Evolutionary conservation across 2,888 invertebrate genomes (phyloP).

Genomic region (Drosophila anomalata): DNA sequence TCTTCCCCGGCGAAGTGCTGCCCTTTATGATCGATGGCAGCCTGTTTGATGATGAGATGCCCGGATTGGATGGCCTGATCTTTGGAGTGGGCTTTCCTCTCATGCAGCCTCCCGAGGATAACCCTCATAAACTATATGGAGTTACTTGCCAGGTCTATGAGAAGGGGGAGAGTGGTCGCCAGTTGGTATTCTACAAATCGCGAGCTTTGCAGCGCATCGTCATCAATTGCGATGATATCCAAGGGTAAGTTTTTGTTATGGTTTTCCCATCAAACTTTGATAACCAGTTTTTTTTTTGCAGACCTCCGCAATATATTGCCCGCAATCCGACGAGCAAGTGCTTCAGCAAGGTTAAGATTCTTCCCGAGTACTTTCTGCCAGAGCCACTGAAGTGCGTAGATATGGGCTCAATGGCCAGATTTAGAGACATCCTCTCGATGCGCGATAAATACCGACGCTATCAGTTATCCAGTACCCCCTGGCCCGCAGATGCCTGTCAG

Average conservation of each 20-base stretch:
- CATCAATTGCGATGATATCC: conserved; percentile 74
- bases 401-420: conserved; percentile 84
- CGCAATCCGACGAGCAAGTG: conserved; percentile 83
- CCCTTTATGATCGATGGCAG: conserved; percentile 87
- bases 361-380: conserved; percentile 87
- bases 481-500: conserved; percentile 88
- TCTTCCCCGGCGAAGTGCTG: conserved; percentile 92
- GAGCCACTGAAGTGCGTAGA: conserved; percentile 85
- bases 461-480: conserved; percentile 86
- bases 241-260: conserved; percentile 65
- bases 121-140: conserved; percentile 72
- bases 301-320: conserved; percentile 79
- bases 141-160: conserved; percentile 84
- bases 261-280: not conserved
- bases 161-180: conserved; percentile 78
- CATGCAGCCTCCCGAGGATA: conserved; percentile 64
- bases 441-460: conserved; percentile 76
- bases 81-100: conserved; percentile 83
- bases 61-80: conserved; percentile 76
- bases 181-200: conserved; percentile 87
- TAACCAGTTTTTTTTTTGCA: conserved; percentile 32
- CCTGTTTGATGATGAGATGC: conserved; percentile 77
- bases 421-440: conserved; percentile 82
- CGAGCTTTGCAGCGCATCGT: conserved; percentile 91
- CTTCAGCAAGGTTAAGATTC: conserved; percentile 87